phyloP scores from a whole-genome alignment of 2,797 vertebrate genomes.

The Pseudochaenichthys georgianus region DNA sequence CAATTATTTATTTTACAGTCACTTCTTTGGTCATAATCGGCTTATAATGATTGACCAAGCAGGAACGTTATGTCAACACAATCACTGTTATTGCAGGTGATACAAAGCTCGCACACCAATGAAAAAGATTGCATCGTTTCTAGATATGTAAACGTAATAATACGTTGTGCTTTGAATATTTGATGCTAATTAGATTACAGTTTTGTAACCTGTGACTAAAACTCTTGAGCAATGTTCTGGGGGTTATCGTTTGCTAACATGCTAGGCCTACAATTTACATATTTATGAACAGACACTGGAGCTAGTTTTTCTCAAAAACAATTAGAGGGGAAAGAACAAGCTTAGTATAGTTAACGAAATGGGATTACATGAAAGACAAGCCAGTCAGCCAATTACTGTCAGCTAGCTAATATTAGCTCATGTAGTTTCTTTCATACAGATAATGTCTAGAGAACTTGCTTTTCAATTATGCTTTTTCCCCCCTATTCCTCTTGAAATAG shows the following conservation, averaged over 20 bases:
- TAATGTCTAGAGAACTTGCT: not conserved
- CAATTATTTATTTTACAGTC: rapidly evolving
- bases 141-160: not conserved
- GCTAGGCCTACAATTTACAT: not conserved
- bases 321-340: not conserved
- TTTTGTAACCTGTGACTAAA: not conserved
- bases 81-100: not conserved
- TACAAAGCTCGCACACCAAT: rapidly evolving
- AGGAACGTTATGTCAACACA: not conserved
- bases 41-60: not conserved
- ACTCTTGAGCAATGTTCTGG: not conserved
- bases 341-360: not conserved
- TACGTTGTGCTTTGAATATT: not conserved
- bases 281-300: not conserved
- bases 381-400: not conserved
- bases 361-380: not conserved
- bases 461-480: not conserved
- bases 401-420: not conserved
- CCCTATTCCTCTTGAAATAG: not conserved
- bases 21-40: not conserved
- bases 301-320: not conserved
- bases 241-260: not conserved
- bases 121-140: not conserved
- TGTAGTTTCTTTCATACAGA: not conserved
- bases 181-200: not conserved